Base-by-base conservation (phyloP, 1,140 invertebrate genomes). In the Solenopsis invicta region DNA sequence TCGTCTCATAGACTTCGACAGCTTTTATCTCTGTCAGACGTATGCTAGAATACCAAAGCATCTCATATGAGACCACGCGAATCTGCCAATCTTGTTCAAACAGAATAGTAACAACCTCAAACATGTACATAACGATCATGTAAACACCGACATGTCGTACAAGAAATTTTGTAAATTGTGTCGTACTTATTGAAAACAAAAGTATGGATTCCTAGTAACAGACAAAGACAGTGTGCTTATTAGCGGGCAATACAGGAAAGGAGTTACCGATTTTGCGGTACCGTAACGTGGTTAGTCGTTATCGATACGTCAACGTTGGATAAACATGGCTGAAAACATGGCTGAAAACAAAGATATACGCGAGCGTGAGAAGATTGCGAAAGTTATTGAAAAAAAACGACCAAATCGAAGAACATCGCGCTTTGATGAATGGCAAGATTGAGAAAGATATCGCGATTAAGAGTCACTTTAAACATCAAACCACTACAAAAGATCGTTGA, bases 21-120 rank as follows among this genome's bases (percentile, higher is more conserved):
- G 50, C 12, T 74, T 74, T 24, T 74, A 74, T 54, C 71, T 41
- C 37, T 41, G 37, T 41, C 37, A 41, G 37, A 41, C 37, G 37
- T 41, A 41, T 5, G 37, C 37, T 54, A 71, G 34, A 10, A 72
- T 72, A 52, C 21, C 52, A 1, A 72, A 72, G 21, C 69, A 72
- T 12, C 24, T 72, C 0, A 72, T 52, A 66, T 34, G 34, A 5
- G 18, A 66, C 21, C 41, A 66, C 34, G 34, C 62, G 13, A 66
- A 66, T 18, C 24, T 72, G 4, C 24, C 52, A 24, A 52, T 72
- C 24, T 12, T 52, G 9, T 52, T 72, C 13, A 24, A 12, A 24
- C 29, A 72, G 24, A 48, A 72, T 24, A n/a, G 21, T 4, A 54
- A 1, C 6, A 69, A 69, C 18, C 8, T 69, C 1, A 37, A 41